phyloP scores from a whole-genome alignment of 2,797 vertebrate species.

The Smutsia gigantea region DNA sequence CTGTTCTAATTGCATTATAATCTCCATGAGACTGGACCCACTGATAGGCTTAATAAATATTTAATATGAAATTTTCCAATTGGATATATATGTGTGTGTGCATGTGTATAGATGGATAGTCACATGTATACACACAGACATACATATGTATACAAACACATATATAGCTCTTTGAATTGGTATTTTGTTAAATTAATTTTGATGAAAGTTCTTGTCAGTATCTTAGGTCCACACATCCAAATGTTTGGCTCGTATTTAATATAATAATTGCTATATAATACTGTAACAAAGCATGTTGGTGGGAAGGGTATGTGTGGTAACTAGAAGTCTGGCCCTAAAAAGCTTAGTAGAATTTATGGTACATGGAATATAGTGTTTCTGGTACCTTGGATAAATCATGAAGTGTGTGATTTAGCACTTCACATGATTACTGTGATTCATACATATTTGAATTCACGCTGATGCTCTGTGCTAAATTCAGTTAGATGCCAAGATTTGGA shows the following conservation, averaged over 20 bases:
- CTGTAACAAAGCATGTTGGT: not conserved
- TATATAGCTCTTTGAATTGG: not conserved
- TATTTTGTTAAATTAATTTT: not conserved
- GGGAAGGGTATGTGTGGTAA: not conserved
- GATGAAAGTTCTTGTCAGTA: not conserved
- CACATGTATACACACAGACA: not conserved
- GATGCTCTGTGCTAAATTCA: slow-evolving; percentile 70
- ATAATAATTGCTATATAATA: not conserved
- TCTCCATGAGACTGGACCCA: not conserved
- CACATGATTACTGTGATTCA: slow-evolving; percentile 72
- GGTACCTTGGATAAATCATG: slow-evolving; percentile 50
- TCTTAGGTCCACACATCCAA: not conserved
- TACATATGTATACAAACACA: not conserved
- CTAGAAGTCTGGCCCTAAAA: slow-evolving; percentile 39
- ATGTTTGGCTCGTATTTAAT: not conserved
- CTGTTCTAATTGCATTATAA: not conserved
- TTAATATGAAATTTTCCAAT: not conserved
- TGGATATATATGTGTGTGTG: not conserved
- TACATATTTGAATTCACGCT: slow-evolving; percentile 75
- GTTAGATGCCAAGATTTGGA: slow-evolving; percentile 71
- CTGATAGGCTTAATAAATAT: not conserved
- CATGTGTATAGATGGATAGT: not conserved
- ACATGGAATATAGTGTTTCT: not conserved
- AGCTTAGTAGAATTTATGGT: not conserved
- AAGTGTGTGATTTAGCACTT: slow-evolving; percentile 73